A percentile compares a stretch with the other conserved stretches of the same genome.
Evolutionary conservation across 2,113 vertebrate species (phyloP).

Genomic region (Dipodomys stephensi): DNA sequence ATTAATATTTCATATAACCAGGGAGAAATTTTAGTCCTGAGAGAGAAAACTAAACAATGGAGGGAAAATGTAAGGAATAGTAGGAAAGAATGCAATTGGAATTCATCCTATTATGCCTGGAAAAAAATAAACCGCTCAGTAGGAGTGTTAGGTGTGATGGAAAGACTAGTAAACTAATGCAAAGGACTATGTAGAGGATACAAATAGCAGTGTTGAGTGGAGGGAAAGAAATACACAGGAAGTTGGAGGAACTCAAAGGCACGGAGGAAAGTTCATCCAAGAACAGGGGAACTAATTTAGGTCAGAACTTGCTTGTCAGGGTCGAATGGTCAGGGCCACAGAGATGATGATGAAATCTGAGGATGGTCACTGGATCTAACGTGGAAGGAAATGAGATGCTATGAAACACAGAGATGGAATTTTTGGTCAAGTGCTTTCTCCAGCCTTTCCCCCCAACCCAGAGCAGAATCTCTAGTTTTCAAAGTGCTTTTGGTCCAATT

Average conservation of each 20-base stretch:
- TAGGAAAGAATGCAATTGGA: constrained; percentile 70
- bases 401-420: background rate
- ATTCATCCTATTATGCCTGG: constrained; percentile 64
- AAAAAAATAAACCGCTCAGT: constrained; percentile 52
- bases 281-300: background rate
- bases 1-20: constrained; percentile 38
- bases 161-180: constrained; percentile 65
- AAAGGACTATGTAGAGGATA: background rate
- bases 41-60: constrained; percentile 60
- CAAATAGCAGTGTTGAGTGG: background rate
- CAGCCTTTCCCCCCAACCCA: background rate
- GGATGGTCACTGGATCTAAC: background rate
- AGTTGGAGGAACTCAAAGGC: fast-evolving
- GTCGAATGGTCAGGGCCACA: background rate
- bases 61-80: constrained; percentile 60
- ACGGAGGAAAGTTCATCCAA: background rate
- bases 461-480: constrained; percentile 34
- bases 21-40: constrained; percentile 47
- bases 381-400: background rate
- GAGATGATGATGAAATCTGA: background rate
- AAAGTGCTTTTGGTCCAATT: constrained; percentile 33
- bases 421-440: constrained; percentile 33
- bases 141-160: constrained; percentile 43
- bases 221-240: constrained; percentile 55
- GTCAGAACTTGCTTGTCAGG: background rate